Base-by-base conservation (phyloP, 2,888 invertebrate genomes). In the Mycalesis mineus region DNA sequence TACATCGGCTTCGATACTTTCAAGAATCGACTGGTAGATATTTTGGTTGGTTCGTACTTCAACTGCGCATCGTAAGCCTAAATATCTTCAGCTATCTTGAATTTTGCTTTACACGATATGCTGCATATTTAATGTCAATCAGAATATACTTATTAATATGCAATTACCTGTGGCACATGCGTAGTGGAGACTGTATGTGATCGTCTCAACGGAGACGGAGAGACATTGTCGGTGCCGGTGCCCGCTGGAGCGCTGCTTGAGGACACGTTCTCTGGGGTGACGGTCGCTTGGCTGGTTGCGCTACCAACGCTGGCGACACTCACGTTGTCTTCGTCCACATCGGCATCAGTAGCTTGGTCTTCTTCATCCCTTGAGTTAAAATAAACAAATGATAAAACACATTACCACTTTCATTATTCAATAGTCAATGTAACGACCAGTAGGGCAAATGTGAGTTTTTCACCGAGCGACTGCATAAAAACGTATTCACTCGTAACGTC, bases 231-330 rank as follows among this genome's bases (percentile, higher is more conserved):
- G 0, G 54, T 55, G 28, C 57, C 55, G 37, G 68, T 72, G 9
- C 65, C 70, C 37, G 68, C 80, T 0, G 88, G 88, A 0, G 88
- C 88, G 56, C 88, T 88, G 64, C 84, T 84, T 0, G 86, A 75
- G 0, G 87, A 86, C 1, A 80, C 79, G 0, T 78, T 82, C 66
- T 88, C 88, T 0, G 88, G 88, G 0, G 87, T 86, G 14, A 87
- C 72, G 0, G 88, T 87, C 0, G 83, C 81, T 39, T 83, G 80
- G 48, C 87, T 87, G 7, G 71, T 78, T 0, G 62, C 78, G 61
- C 86, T 85, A 8, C 69, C 73, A 0, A 66, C 80, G 56, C 84
- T 84, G 0, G 68, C 75, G 0, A 77, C 77, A 58, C 86, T 86
- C 0, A 65, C 68, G 56, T 75, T 78, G 55, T 8, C 63, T 64